Evolutionary conservation across 1,140 invertebrate genomes (phyloP).

Genomic region (Phortica variegata): DNA sequence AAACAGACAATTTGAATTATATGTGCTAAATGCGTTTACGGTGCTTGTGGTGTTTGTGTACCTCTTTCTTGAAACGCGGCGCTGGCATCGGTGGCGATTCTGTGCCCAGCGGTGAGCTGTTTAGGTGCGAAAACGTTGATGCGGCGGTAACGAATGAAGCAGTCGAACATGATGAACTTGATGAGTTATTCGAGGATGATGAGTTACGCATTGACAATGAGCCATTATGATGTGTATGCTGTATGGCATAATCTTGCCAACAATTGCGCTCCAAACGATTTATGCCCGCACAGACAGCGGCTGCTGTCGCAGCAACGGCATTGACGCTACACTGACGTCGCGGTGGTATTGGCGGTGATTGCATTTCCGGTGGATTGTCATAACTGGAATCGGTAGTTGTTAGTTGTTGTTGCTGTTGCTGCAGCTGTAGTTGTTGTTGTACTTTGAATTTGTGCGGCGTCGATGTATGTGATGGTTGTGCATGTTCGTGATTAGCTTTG

Average conservation of each 20-base stretch:
- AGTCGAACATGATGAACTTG: constrained; percentile 39
- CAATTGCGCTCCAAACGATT: constrained; percentile 46
- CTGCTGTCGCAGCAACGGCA: constrained; percentile 39
- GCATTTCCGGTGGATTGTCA: constrained; percentile 49
- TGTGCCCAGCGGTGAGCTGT: constrained; percentile 24
- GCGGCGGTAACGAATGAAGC: constrained; percentile 51
- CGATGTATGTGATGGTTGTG: not conserved
- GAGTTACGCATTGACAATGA: constrained; percentile 9
- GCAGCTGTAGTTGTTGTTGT: constrained; percentile 18
- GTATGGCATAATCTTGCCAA: constrained; percentile 31
- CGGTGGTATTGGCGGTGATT: constrained; percentile 51
- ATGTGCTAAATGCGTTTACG: constrained; percentile 24
- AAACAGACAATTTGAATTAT: constrained; percentile 25
- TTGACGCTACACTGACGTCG: constrained; percentile 37
- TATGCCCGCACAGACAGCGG: constrained; percentile 44
- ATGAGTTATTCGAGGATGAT: constrained; percentile 18
- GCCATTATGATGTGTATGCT: constrained; percentile 14
- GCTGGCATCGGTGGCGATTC: constrained; percentile 42
- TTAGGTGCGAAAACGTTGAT: constrained; percentile 44
- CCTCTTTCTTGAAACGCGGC: constrained; percentile 51
- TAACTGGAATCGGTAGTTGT: constrained; percentile 39
- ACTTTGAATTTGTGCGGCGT: constrained; percentile 6
- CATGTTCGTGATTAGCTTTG: constrained; percentile 6
- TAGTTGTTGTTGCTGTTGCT: constrained; percentile 22
- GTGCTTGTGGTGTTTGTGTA: constrained; percentile 30